Conservation (phyloP, 1,140 invertebrate species). For the Euglossa dilemma region DNA sequence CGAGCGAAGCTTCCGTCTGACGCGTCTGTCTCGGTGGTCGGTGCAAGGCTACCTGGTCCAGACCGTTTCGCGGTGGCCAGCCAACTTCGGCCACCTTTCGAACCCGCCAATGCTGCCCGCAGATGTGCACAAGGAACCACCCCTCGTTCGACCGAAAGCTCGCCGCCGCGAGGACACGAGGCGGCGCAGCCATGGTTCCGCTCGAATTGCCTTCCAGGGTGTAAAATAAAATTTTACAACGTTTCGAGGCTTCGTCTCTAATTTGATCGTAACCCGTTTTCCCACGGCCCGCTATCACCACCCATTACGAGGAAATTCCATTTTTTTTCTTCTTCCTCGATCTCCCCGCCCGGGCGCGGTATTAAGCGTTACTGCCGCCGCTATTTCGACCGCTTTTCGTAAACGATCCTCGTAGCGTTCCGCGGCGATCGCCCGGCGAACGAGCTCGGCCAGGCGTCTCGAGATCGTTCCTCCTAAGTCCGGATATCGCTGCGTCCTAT, state of each 20-base stretch:
- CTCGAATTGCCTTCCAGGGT: conserved; percentile 56
- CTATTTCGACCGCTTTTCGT: conserved; percentile 54
- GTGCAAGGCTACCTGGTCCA: not conserved
- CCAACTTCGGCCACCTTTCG: conserved; percentile 27
- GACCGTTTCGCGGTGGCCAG: not conserved
- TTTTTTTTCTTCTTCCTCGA: conserved; percentile 51
- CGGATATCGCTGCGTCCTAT: conserved; percentile 33
- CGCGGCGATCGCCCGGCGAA: conserved; percentile 28
- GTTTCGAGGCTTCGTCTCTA: conserved; percentile 66
- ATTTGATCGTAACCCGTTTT: conserved; percentile 68
- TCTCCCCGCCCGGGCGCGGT: not conserved
- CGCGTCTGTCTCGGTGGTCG: too few species aligned
- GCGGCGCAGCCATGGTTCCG: conserved; percentile 4
- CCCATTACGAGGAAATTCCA: conserved; percentile 65
- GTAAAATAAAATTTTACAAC: conserved; percentile 73
- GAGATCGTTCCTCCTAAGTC: conserved; percentile 42
- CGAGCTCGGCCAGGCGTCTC: conserved; percentile 4
- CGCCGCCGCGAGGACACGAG: conserved; percentile 16
- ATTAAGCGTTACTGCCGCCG: conserved; percentile 57
- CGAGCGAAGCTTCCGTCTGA: too few species aligned
- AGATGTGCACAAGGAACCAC: not conserved
- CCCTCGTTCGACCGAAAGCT: not conserved
- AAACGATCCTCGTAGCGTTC: conserved; percentile 44
- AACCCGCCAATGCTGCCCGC: conserved; percentile 27
- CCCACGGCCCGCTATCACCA: conserved; percentile 48